A percentile compares a stretch with the other conserved stretches of the same genome.
These are phyloP conservation scores for Myioborus miniatus DNA, from an alignment of 2,797 vertebrate species.

Conservation along the genomic window DNA sequence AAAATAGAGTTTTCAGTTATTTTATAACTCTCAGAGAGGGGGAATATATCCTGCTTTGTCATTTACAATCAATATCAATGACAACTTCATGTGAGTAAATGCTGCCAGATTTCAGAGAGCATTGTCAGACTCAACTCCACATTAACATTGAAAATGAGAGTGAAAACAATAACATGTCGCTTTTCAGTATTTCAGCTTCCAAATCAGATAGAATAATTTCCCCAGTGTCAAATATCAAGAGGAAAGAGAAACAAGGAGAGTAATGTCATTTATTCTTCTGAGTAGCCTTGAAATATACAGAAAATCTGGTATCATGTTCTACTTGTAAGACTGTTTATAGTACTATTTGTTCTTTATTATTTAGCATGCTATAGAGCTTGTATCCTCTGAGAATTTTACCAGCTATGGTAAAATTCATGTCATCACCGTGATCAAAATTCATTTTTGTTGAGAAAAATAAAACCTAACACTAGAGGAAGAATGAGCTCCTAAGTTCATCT, in stretches of 20 bases:
- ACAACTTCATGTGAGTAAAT: neutral
- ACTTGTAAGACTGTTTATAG: neutral
- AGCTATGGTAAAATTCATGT: neutral
- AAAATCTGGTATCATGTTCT: accelerated
- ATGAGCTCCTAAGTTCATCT: neutral
- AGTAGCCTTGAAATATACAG: neutral
- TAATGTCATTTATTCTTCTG: neutral
- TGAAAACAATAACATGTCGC: slow-evolving; percentile 55
- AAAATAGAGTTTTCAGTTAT: neutral
- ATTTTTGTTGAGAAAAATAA: neutral
- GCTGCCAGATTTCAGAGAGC: neutral
- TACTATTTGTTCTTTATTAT: neutral
- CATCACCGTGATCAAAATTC: neutral
- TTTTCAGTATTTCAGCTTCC: slow-evolving; percentile 71
- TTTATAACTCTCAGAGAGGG: neutral
- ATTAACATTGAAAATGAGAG: neutral
- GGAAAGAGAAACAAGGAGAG: neutral
- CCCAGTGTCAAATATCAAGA: slow-evolving; percentile 40
- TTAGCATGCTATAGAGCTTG: neutral
- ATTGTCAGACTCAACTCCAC: neutral
- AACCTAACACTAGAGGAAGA: neutral
- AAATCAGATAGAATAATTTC: slow-evolving; percentile 81
- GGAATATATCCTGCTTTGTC: neutral
- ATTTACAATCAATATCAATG: neutral
- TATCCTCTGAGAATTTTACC: neutral